phyloP scores from a whole-genome alignment of 2,113 vertebrate genomes.

The Muscicapa adusta region DNA sequence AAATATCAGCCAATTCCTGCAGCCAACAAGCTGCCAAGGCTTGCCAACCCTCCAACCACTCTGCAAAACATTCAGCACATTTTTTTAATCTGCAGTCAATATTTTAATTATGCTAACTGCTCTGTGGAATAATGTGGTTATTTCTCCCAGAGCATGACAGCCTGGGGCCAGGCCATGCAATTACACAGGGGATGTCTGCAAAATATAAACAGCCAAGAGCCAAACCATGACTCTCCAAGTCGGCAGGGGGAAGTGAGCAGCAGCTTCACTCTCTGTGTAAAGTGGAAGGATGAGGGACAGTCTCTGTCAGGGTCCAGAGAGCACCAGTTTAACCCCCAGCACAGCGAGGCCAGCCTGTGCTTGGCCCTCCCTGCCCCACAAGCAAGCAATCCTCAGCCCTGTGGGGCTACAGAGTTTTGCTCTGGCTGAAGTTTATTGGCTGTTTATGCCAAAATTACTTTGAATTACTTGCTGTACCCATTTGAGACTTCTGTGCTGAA shows the following conservation, averaged over 20 bases:
- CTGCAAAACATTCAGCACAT: slow-evolving; percentile 40
- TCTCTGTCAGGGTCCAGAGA: fast-evolving
- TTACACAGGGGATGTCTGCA: slow-evolving; percentile 13
- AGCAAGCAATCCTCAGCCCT: not conserved
- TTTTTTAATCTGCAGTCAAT: slow-evolving; percentile 58
- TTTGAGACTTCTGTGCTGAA: not conserved
- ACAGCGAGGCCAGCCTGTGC: not conserved
- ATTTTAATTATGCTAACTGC: slow-evolving; percentile 63
- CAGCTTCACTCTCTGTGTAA: not conserved
- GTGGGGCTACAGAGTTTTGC: not conserved
- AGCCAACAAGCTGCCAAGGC: slow-evolving; percentile 33
- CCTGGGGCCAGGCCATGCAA: slow-evolving; percentile 30
- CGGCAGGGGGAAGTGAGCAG: not conserved
- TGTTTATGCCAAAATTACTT: not conserved
- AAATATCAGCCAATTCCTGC: slow-evolving; percentile 49
- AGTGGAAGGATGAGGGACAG: not conserved
- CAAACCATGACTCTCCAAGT: not conserved
- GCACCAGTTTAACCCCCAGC: not conserved
- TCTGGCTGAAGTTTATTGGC: not conserved
- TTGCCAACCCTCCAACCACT: slow-evolving; percentile 41
- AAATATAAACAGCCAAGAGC: slow-evolving; percentile 24
- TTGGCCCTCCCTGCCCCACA: not conserved
- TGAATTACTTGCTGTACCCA: not conserved
- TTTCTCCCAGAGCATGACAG: slow-evolving; percentile 17
- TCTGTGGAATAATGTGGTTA: slow-evolving; percentile 42